Conservation (phyloP, 2,797 vertebrate genomes). For the Mergus octosetaceus region DNA sequence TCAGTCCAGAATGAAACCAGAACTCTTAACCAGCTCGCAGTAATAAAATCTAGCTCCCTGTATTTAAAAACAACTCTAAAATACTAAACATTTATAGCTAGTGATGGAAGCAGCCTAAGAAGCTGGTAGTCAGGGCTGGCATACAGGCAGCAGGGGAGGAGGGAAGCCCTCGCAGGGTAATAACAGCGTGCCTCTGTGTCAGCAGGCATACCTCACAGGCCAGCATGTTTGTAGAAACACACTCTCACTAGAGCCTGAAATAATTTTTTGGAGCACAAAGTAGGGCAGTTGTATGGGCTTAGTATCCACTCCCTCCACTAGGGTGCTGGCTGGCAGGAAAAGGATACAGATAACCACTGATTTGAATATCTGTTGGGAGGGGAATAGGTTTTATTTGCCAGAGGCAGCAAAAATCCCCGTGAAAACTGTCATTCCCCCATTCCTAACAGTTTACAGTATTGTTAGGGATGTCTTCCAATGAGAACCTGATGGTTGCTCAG, state of each 20-base stretch:
- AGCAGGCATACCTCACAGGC: not conserved
- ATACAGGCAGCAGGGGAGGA: not conserved
- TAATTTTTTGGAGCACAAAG: not conserved
- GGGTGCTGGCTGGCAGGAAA: constrained; percentile 3
- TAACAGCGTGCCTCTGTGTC: not conserved
- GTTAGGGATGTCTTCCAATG: not conserved
- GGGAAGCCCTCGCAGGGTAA: not conserved
- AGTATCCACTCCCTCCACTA: not conserved
- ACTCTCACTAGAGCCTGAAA: not conserved
- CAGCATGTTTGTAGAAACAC: not conserved
- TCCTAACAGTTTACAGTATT: not conserved
- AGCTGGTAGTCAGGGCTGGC: not conserved
- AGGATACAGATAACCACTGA: not conserved
- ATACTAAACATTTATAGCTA: not conserved
- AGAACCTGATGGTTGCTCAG: not conserved
- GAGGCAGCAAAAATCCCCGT: not conserved
- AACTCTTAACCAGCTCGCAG: not conserved
- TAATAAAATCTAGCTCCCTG: not conserved
- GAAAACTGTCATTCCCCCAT: not conserved
- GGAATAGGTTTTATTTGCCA: not conserved
- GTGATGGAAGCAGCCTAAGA: not conserved
- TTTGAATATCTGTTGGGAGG: not conserved
- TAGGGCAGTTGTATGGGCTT: not conserved
- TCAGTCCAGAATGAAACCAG: not conserved
- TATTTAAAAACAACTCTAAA: not conserved